Evolutionary conservation across 2,888 invertebrate genomes (phyloP).

Genomic region (Sinohyriopsis cumingii): DNA sequence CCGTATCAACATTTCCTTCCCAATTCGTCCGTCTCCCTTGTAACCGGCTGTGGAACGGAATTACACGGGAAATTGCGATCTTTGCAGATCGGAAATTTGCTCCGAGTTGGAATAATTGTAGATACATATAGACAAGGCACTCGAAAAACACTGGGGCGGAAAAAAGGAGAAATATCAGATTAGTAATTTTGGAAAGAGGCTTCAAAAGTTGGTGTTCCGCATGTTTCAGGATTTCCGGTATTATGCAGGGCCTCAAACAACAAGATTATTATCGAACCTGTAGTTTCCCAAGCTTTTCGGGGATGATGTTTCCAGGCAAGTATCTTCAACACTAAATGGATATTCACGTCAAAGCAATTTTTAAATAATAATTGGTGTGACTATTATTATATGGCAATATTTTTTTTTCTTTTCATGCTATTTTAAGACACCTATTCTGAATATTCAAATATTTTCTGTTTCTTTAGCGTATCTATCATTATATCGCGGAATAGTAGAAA

Average conservation of each 20-base stretch:
- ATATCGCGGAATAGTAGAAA: too few species aligned
- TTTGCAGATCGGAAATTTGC: constrained; percentile 53
- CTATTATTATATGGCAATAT: too few species aligned
- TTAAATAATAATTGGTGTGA: neutral
- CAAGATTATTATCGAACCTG: constrained; percentile 68
- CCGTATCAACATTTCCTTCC: constrained; percentile 60
- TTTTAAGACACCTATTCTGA: too few species aligned
- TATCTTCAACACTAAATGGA: constrained; percentile 1
- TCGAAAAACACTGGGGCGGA: constrained; percentile 24
- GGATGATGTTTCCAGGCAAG: constrained; percentile 66
- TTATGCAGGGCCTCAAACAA: constrained; percentile 66
- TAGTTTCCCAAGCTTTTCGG: constrained; percentile 62
- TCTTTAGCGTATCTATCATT: too few species aligned
- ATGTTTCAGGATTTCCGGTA: constrained; percentile 20
- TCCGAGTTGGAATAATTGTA: constrained; percentile 53
- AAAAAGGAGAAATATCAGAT: constrained; percentile 37
- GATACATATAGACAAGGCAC: constrained; percentile 40
- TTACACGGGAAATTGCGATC: constrained; percentile 61
- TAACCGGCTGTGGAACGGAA: constrained; percentile 54
- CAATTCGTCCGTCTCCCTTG: constrained; percentile 53
- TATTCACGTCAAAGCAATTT: neutral
- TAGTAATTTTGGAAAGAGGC: constrained; percentile 19
- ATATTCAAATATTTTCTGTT: too few species aligned
- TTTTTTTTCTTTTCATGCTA: neutral
- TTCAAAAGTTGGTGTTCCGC: constrained; percentile 19